These are phyloP conservation scores for Takifugu rubripes DNA, from an alignment of 2,797 vertebrate species.

Conservation along the genomic window DNA sequence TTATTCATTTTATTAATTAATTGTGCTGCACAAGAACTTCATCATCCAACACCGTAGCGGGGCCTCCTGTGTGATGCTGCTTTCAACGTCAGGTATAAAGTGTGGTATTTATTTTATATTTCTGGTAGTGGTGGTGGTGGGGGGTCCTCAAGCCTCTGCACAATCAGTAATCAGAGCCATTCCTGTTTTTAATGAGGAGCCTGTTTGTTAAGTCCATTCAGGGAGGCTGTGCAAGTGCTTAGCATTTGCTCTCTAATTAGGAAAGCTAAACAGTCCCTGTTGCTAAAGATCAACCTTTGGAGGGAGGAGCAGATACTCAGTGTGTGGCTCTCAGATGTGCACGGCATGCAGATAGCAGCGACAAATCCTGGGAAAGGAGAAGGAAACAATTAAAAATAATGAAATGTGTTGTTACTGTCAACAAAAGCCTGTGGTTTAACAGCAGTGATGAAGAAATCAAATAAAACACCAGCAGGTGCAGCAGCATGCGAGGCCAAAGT, in stretches of 20 bases:
- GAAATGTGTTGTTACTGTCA: conserved; percentile 16
- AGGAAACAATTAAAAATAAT: conserved; percentile 11
- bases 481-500: conserved; percentile 1
- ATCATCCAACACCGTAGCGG: too few species aligned
- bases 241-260: conserved; percentile 77
- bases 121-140: background rate
- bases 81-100: too few species aligned
- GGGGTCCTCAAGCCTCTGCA: conserved; percentile 37
- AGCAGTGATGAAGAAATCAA: conserved; percentile 30
- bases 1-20: too few species aligned
- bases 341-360: conserved; percentile 24
- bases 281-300: conserved; percentile 51
- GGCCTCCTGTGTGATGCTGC: too few species aligned
- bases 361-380: background rate
- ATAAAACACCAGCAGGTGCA: conserved; percentile 17
- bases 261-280: conserved; percentile 68
- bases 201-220: conserved; percentile 75
- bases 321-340: conserved; percentile 13
- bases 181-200: conserved; percentile 69
- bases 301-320: conserved; percentile 18
- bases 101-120: background rate
- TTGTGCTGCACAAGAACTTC: too few species aligned
- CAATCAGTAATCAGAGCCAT: conserved; percentile 40
- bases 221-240: conserved; percentile 65
- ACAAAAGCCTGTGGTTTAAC: conserved; percentile 24